phyloP scores from a whole-genome alignment of 2,797 vertebrate genomes.

The Sebastiscus albofasciatus region DNA sequence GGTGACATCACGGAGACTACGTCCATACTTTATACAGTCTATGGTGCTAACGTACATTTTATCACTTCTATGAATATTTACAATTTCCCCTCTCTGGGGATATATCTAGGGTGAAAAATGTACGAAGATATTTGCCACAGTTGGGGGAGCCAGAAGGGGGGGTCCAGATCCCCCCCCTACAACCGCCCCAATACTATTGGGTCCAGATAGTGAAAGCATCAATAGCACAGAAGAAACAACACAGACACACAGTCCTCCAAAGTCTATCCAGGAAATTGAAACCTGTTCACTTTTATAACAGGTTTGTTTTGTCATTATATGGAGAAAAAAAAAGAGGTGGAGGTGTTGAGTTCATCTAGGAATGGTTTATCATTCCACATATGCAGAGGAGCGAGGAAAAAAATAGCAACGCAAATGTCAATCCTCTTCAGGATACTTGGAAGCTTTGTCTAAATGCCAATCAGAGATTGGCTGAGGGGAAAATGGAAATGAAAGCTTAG shows the following conservation, averaged over 20 bases:
- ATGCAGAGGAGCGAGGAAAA: slow-evolving; percentile 18
- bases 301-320: background rate
- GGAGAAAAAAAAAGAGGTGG: background rate
- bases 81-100: too few relatives aligned
- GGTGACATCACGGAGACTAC: too few relatives aligned
- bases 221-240: background rate
- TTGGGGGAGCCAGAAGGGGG: too few relatives aligned
- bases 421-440: slow-evolving; percentile 40
- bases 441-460: slow-evolving; percentile 71
- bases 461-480: slow-evolving; percentile 53
- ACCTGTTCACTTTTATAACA: background rate
- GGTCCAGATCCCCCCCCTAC: too few relatives aligned
- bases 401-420: slow-evolving; percentile 54
- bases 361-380: slow-evolving; percentile 42
- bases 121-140: too few relatives aligned
- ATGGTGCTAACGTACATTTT: too few relatives aligned
- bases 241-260: background rate
- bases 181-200: too few relatives aligned
- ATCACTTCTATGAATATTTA: too few relatives aligned
- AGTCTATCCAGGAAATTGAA: background rate
- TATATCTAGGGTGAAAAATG: too few relatives aligned
- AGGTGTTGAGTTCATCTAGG: background rate
- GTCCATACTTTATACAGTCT: too few relatives aligned
- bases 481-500: slow-evolving; percentile 61
- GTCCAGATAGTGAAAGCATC: background rate